Evolutionary conservation across 2,888 invertebrate species (phyloP).

Genomic region (Drosophila melanosoma): DNA sequence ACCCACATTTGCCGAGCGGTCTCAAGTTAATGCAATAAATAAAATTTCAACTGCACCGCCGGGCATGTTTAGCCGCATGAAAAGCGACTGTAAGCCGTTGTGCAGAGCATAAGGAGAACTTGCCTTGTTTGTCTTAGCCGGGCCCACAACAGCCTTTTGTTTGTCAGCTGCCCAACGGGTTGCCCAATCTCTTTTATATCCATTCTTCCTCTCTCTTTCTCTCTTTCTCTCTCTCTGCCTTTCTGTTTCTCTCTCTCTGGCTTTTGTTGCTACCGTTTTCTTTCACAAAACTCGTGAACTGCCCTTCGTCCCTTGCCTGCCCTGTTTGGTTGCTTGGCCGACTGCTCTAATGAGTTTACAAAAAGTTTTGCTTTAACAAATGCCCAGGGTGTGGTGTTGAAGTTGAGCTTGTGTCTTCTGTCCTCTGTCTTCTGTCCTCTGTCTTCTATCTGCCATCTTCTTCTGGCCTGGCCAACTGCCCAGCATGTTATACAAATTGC

Average conservation of each 20-base stretch:
- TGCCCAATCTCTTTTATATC: not conserved
- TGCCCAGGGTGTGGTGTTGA: constrained; percentile 32
- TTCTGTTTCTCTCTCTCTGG: constrained; percentile 1
- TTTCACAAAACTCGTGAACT: constrained; percentile 62
- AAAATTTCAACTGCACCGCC: constrained; percentile 80
- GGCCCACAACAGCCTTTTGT: constrained; percentile 58
- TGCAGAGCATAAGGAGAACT: constrained; percentile 69
- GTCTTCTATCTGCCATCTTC: not conserved
- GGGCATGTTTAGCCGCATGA: constrained; percentile 80
- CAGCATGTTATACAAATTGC: constrained; percentile 81
- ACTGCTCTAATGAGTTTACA: constrained; percentile 79
- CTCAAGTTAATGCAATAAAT: constrained; percentile 79
- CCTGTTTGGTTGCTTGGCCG: constrained; percentile 60
- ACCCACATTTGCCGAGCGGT: constrained; percentile 47
- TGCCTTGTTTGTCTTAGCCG: constrained; percentile 75
- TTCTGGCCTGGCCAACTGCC: constrained; percentile 47
- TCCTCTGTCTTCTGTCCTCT: not conserved
- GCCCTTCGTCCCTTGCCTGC: not conserved
- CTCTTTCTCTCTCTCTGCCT: constrained; percentile 1
- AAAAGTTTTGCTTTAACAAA: constrained; percentile 76
- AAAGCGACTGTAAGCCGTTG: constrained; percentile 76
- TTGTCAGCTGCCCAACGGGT: constrained; percentile 46
- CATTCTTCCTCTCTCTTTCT: not conserved
- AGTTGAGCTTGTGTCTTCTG: constrained; percentile 6
- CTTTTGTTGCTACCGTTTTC: constrained; percentile 46